Evolutionary conservation across 2,888 invertebrate species (phyloP), one percentile per base, ranked within the genome.

Genomic region (Artemia sp.): DNA sequence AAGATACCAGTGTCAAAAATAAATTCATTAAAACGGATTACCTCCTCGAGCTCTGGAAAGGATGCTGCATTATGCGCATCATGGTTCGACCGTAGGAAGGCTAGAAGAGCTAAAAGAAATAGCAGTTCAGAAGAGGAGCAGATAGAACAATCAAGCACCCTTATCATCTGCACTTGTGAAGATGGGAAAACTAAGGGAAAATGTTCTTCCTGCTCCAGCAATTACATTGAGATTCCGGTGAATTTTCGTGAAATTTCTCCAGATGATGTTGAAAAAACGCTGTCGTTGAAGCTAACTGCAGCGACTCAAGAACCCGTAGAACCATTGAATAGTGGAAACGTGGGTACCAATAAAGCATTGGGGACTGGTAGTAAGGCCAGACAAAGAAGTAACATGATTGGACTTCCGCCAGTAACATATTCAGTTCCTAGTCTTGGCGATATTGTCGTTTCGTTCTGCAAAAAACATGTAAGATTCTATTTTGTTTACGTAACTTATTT

Each of bases 371-470:
- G 64, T 24, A n/a, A 24, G n/a, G n/a, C 9, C n/a, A 58, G 64
- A 24, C 64, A 58, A 58, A 58, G 64, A 24, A 9, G 14, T 8
- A 58, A 58, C n/a, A 24, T 19, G 24, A 58, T 58, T n/a, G 24
- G n/a, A 19, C 24, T 58, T 19, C 64, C 64, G 1, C 14, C 64
- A 24, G 64, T 58, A 8, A n/a, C 24, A 24, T 24, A 58, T 24
- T 24, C n/a, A 24, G 64, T 58, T n/a, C 64, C 64, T n/a, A 58
- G 64, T 24, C 64, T 58, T n/a, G 64, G 64, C 11, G 64, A 58
- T 58, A n/a, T 58, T 58, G 64, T 10, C n/a, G 64, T 58, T 8
- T 24, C n/a, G 64, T 58, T 19, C 24, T 58, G 64, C 64, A 58
- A 58, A 11, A 10, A 10, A 8, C n/a, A 58, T 58, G 64, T 58